Base-by-base conservation (phyloP, 2,113 vertebrate genomes). In the Protobothrops flavoviridis region DNA sequence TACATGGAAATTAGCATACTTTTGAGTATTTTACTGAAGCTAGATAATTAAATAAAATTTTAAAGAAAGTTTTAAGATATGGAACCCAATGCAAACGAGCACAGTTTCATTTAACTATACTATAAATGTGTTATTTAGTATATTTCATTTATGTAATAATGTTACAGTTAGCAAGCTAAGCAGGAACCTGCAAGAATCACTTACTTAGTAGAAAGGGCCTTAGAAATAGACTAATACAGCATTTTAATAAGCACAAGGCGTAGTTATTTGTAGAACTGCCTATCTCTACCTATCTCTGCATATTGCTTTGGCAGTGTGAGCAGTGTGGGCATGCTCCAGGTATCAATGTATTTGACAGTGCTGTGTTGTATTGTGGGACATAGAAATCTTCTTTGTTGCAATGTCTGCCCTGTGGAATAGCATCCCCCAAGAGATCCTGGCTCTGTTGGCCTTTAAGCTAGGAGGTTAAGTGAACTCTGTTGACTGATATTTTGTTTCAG, bases 41-140 rank as follows among this genome's bases (percentile, higher is more conserved):
- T 64, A 93, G 21, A 57, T 93, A 93, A 89, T 57, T 33, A 87
- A 93, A 20, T 86, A 89, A 91, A 4, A 33, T 24, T 48, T 17
- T 74, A 3, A 88, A 91, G 26, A 33, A 61, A 5, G 26, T 53
- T 61, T 88, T 29, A 89, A 92, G 57, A 85, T 57, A 61, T 2
- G 0, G 94, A 86, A 39, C 13, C 57, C 33, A 4, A 86, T 88
- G 86, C 43, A 86, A 86, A 90, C 61, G n/a, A 64, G 13, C 55
- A 45, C 26, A 33, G 5, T 52, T 87, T 88, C 90, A 61, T 53
- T 61, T 48, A 88, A 29, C 1, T 53, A 21, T 55, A 88, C 1
- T 45, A 10, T 26, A 43, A 43, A 89, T 33, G 81, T 69, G 20
- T 85, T 50, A 91, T 53, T 74, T 88, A 50, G 33, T 74, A 53